Evolutionary conservation across 2,888 invertebrate species (phyloP).

Genomic region (Stenurella melanura): DNA sequence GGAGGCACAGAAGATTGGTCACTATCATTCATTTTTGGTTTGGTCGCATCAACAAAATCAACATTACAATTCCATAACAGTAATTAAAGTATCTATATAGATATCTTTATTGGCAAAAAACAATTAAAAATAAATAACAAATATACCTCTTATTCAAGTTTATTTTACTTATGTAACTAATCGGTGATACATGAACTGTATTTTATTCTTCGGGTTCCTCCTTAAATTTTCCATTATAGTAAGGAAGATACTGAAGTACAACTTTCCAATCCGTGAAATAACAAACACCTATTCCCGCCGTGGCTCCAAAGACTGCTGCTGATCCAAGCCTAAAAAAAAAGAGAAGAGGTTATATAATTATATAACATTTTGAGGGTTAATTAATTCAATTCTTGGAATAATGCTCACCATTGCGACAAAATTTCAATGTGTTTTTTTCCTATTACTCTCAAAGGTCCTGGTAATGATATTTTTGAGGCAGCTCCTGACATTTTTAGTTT

Average conservation of each 20-base stretch:
- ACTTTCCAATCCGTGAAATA: conserved; percentile 89
- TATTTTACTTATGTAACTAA: not conserved
- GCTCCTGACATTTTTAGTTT: conserved; percentile 38
- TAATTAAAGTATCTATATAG: too few species aligned
- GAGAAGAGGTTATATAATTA: conserved; percentile 35
- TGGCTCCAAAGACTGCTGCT: conserved; percentile 79
- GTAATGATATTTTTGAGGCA: conserved; percentile 46
- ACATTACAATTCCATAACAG: too few species aligned
- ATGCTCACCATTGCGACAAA: conserved; percentile 72
- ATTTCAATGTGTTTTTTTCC: conserved; percentile 80
- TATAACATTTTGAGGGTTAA: conserved; percentile 22
- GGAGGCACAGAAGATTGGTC: too few species aligned
- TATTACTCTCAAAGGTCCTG: conserved; percentile 63
- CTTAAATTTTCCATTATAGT: conserved; percentile 84
- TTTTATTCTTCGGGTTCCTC: conserved; percentile 68
- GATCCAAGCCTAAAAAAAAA: conserved; percentile 75
- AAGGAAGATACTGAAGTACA: conserved; percentile 83
- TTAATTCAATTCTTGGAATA: not conserved
- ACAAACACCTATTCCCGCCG: conserved; percentile 77
- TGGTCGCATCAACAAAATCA: too few species aligned
- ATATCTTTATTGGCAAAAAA: too few species aligned
- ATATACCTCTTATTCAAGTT: not conserved
- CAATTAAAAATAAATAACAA: too few species aligned
- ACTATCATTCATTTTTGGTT: too few species aligned
- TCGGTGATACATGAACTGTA: not conserved